Percentiles rank a stretch among this genome's conserved stretches.
Conservation (phyloP, 92 coral and sea anemone genomes). For the Pocillopora grandis region DNA sequence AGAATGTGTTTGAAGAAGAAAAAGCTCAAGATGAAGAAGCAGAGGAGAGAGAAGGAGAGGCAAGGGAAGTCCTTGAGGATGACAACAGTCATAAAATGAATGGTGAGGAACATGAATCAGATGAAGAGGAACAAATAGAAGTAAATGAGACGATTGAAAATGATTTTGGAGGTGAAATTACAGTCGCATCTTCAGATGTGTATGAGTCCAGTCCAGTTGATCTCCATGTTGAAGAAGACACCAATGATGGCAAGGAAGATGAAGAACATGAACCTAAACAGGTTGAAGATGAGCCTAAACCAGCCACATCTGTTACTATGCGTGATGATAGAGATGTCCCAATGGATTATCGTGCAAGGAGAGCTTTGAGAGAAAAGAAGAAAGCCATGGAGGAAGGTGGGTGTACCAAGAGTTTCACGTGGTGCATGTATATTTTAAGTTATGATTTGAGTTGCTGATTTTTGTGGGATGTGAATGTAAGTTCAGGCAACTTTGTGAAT, state of each 20-base stretch:
- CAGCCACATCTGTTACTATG: conserved; percentile 21
- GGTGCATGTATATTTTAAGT: too few species aligned
- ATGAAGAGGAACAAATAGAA: conserved; percentile 35
- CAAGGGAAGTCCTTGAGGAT: conserved; percentile 37
- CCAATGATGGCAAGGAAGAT: neutral
- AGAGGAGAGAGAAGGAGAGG: conserved; percentile 26
- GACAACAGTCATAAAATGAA: neutral
- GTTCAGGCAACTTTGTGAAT: too few species aligned
- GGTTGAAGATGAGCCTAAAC: conserved; percentile 16
- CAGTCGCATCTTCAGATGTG: neutral
- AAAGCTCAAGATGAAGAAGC: conserved; percentile 1
- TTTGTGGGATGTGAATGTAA: too few species aligned
- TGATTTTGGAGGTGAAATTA: conserved; percentile 8
- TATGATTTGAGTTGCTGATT: too few species aligned
- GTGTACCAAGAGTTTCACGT: neutral
- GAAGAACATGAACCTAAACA: neutral
- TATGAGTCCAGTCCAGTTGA: conserved; percentile 22
- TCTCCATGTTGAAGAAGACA: conserved; percentile 5
- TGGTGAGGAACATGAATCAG: conserved; percentile 28
- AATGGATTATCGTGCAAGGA: conserved; percentile 43
- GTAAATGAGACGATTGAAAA: conserved; percentile 8
- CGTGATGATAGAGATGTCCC: conserved; percentile 27
- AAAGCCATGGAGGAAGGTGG: conserved; percentile 16
- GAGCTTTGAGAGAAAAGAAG: conserved; percentile 34
- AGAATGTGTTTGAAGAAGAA: neutral